Percentiles rank a stretch among this genome's conserved stretches.
These are phyloP conservation scores for Busseola fusca DNA, from an alignment of 2,888 invertebrate genomes.

Conservation along the genomic window DNA sequence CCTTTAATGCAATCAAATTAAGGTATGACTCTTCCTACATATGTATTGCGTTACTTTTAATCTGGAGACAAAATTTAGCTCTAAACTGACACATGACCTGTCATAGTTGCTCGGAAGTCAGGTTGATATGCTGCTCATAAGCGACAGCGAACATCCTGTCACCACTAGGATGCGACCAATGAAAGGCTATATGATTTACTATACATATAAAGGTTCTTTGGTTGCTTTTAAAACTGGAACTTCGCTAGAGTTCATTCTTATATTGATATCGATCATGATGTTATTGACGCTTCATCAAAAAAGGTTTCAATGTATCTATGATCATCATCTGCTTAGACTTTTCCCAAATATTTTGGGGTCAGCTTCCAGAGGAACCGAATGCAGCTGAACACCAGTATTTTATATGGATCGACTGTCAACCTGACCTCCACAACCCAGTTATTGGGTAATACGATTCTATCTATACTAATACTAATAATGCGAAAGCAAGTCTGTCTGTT, in stretches of 20 bases:
- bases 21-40: neutral
- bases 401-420: too few species aligned
- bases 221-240: neutral
- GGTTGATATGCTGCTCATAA: slow-evolving; percentile 53
- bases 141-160: slow-evolving; percentile 54
- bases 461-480: neutral
- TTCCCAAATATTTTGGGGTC: neutral
- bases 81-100: slow-evolving; percentile 20
- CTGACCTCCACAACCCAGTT: too few species aligned
- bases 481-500: too few species aligned
- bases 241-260: neutral
- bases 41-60: neutral
- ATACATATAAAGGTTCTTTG: neutral
- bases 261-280: neutral
- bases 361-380: neutral
- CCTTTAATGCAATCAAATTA: neutral
- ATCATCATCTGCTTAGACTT: too few species aligned
- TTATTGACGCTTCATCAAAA: neutral
- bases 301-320: neutral
- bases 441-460: too few species aligned
- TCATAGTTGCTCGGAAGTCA: slow-evolving; percentile 1
- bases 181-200: neutral
- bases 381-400: too few species aligned
- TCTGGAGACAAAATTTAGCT: neutral
- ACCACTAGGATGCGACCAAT: slow-evolving; percentile 13